These are phyloP conservation scores for Conchocele bisecta DNA, from an alignment of 2,888 invertebrate species.

Conservation along the genomic window DNA sequence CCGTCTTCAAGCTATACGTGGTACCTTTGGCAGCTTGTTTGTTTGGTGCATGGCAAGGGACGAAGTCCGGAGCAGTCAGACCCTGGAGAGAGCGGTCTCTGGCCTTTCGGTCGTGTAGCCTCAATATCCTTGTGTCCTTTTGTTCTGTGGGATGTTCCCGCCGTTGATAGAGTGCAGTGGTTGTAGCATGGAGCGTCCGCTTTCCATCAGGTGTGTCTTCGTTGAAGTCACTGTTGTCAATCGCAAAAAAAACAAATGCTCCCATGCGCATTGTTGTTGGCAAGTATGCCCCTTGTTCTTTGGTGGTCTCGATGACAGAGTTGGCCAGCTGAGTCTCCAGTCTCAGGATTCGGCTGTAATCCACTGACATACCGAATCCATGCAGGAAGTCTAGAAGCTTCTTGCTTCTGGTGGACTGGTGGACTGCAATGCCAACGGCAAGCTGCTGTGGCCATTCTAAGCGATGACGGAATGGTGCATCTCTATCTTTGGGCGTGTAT, in stretches of 20 bases:
- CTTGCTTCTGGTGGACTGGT: slow-evolving; percentile 1
- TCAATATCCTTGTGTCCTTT: too few species aligned
- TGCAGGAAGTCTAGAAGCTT: background rate
- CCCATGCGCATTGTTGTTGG: background rate
- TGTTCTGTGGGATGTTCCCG: too few species aligned
- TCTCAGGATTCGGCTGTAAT: background rate
- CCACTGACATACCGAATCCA: background rate
- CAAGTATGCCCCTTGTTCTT: background rate
- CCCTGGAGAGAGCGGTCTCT: too few species aligned
- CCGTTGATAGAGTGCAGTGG: background rate
- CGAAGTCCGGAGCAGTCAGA: too few species aligned
- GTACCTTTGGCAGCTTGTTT: too few species aligned
- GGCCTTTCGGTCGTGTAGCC: too few species aligned
- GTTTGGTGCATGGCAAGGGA: too few species aligned
- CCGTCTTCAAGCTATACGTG: too few species aligned
- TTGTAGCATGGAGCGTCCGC: background rate
- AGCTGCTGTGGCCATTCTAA: slow-evolving; percentile 7
- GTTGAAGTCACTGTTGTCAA: slow-evolving; percentile 4
- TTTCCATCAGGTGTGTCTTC: slow-evolving; percentile 15
- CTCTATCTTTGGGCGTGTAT: too few species aligned
- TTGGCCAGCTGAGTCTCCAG: slow-evolving; percentile 3
- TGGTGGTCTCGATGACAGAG: background rate
- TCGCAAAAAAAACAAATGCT: slow-evolving; percentile 5
- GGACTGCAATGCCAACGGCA: background rate
- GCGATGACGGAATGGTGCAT: background rate